Evolutionary conservation across 2,113 vertebrate species (phyloP), one percentile per base, ranked within the genome.

Genomic region (Lichenostomus cassidix): DNA sequence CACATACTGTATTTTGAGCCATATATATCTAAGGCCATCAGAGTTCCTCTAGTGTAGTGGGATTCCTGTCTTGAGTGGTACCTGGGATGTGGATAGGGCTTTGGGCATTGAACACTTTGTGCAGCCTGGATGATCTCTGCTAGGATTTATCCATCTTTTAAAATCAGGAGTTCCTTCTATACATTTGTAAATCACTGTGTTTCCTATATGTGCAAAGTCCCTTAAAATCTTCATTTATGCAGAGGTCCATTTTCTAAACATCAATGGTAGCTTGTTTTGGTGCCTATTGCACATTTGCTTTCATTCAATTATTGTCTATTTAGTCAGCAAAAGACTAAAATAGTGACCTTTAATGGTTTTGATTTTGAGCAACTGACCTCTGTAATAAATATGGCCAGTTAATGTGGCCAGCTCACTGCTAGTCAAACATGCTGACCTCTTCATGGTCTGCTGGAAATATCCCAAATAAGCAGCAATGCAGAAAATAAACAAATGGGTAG

Each of bases 1-100:
- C 97, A 96, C 96, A 58, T 98, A 96, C 96, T 98, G 96, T 98
- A 96, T 98, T 98, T 98, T 98, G 94, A 97, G 90, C 93, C 95
- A 83, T 96, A 82, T 97, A 46, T 97, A 95, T 97, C 78, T 96
- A 96, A 97, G 95, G 89, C 97, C 93, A 87, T 96, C 92, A 92
- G 64, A 82, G 49, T 90, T 95, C 74, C 18, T 95, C 82, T 92
- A 92, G 83, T 97, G 91, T 94, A 80, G 77, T 95, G 86, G 80
- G 91, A 88, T 95, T 96, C 94, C 95, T 9, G 7, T 97, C 73
- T 91, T 94, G 69, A 47, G 49, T 94, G 92, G 92, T 60, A n/a
- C 24, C 12, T 87, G 70, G 78, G 83, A 55, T 20, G 53, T 65
- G 90, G 71, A 80, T 27, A 89, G 94, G 65, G 41, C 29, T 94